Conservation (phyloP, 2,888 invertebrate genomes). For the Lithodes maja region DNA sequence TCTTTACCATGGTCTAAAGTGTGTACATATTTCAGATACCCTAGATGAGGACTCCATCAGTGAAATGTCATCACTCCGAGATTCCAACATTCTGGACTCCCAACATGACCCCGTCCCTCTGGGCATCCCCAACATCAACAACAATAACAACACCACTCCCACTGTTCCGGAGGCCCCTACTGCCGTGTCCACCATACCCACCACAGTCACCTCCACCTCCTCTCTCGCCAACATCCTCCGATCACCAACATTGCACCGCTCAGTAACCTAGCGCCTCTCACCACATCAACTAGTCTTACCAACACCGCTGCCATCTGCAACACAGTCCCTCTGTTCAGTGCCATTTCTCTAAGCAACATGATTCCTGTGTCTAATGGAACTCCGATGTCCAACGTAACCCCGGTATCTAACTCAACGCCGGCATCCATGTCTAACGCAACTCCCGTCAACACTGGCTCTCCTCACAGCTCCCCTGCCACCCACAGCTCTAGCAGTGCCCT, state of each 20-base stretch:
- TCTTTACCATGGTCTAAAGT: too few relatives aligned
- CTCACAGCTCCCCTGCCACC: conserved; percentile 20
- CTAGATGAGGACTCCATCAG: conserved; percentile 68
- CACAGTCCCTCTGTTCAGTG: not conserved
- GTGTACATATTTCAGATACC: conserved; percentile 50
- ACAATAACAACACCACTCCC: not conserved
- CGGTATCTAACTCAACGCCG: too few relatives aligned
- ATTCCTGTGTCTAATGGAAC: not conserved
- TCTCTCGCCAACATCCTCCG: not conserved
- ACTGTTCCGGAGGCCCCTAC: not conserved
- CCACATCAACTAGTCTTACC: not conserved
- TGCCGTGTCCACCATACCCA: not conserved
- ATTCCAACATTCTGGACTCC: conserved; percentile 61
- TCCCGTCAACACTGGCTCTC: not conserved
- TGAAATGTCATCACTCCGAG: conserved; percentile 60
- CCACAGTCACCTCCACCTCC: not conserved
- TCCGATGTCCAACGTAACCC: too few relatives aligned
- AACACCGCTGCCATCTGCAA: not conserved
- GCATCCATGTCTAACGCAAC: not conserved
- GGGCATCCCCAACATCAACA: conserved; percentile 29
- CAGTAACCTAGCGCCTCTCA: not conserved
- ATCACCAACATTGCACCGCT: too few relatives aligned
- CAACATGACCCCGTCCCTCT: conserved; percentile 33
- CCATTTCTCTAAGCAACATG: not conserved
- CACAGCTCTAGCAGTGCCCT: conserved; percentile 60